Conservation (phyloP, 2,113 vertebrate species). For the Pygoscelis antarcticus region DNA sequence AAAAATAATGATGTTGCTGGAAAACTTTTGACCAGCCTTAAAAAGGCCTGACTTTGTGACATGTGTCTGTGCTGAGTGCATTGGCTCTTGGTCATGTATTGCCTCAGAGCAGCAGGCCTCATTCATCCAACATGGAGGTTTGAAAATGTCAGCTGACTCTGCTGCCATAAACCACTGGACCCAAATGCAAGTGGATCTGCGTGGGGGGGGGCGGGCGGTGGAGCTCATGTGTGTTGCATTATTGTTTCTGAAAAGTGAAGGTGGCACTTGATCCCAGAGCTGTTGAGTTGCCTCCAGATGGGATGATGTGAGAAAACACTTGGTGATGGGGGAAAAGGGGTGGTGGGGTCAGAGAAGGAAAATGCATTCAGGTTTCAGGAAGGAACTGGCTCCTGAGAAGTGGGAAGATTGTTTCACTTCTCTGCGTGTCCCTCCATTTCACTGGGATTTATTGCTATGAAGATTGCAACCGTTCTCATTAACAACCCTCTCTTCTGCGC, state of each 20-base stretch:
- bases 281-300: neutral
- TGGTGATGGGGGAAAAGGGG: accelerated
- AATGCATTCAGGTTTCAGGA: neutral
- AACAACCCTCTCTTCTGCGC: neutral
- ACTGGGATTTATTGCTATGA: neutral
- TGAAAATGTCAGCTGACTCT: neutral
- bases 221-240: neutral
- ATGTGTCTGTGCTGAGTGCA: neutral
- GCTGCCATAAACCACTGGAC: neutral
- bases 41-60: neutral
- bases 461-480: neutral
- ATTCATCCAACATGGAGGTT: neutral
- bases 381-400: neutral
- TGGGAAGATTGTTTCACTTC: neutral
- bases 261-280: neutral
- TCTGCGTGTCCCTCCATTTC: neutral
- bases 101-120: neutral
- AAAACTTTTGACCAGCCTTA: neutral
- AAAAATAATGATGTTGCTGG: neutral
- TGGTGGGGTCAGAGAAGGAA: neutral
- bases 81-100: neutral
- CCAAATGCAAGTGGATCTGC: neutral
- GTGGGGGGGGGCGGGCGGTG: accelerated
- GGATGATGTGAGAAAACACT: neutral
- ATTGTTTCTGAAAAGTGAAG: neutral